Base-by-base conservation (phyloP, 2,888 invertebrate species). In the Brachylomia viminalis region DNA sequence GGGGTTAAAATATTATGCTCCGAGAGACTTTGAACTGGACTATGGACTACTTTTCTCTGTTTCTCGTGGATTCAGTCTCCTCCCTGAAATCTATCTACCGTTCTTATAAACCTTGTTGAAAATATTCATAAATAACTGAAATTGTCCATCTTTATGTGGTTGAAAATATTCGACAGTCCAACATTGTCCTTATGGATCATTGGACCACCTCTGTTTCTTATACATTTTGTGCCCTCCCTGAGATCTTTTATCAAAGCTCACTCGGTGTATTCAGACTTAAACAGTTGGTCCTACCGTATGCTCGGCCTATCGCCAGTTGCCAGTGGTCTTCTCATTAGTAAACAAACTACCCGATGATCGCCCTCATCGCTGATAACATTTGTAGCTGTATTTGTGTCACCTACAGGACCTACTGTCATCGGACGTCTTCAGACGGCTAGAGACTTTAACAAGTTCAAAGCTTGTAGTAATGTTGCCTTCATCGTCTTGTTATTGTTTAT, bases 311-410 rank as follows among this genome's bases (percentile, higher is more conserved):
- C 59, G 45, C 33, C 10, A 59, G 38, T 78, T 69, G 52, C 33
- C 10, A 65, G 38, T 47, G 65, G n/a, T 45, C 45, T 66, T 66
- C 65, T 74, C 54, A 74, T 78, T 65, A 80, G 74, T 73, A 78
- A 78, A 49, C 80, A 66, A 47, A 73, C 74, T 47, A 59, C 52
- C 6, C 38, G 38, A 38, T 38, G 49, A 52, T 58, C 23, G 58
- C 23, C 45, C 42, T 52, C 49, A 45, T 42, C 20, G 58, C 17
- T 64, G 47, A 17, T 47, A 42, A 17, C 27, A n/a, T 30, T 15
- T 17, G n/a, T 77, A 77, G 11, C 49, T 58, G 58, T 59, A 62
- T 27, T 79, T 79, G 56, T 56, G 33, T 42, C 56, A 42, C 23
- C 38, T 52, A 11, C 20, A 38, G 38, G 38, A 38, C 38, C 38